Base-by-base conservation (phyloP, 2,888 invertebrate species). In the Globia sparganii region DNA sequence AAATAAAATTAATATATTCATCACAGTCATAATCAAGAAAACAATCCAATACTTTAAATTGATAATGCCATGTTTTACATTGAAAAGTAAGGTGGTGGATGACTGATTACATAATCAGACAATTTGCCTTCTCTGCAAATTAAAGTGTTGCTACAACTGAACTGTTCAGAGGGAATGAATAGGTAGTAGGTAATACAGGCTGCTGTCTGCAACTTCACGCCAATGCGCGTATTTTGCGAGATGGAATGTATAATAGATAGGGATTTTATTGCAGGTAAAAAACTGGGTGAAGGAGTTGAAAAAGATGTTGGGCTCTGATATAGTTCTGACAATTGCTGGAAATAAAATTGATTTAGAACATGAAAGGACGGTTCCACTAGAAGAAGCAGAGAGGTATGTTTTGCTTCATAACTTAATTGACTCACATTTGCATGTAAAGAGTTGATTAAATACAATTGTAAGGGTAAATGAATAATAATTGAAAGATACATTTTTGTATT, bases 261-360 rank as follows among this genome's bases (percentile, higher is more conserved):
- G 13, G 1, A 53, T 56, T 53, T 34, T 31, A 46, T 95, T 96
- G 53, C 89, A 99, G 98, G 99, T 99, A 0, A 99, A 99, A 96
- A 99, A 98, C 93, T 99, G 99, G 99, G 99, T 99, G 43, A 99
- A 99, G 92, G 99, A 99, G 94, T 95, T 99, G 76, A 98, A 98
- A 87, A 99, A 99, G 94, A 99, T 99, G 98, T 97, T 99, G 61
- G 99, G 99, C 6, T 98, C 98, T 78, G 98, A 99, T 89, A 98
- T 99, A 88, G 98, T 98, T 86, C 97, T 99, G 77, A 98, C 98
- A 72, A 99, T 99, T 92, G 99, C 99, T 77, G 99, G 99, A 70
- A 99, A 99, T 95, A 99, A 99, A 97, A 98, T 98, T 92, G 99
- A 99, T 96, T 97, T 99, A 91, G 99, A 99, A 91, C 98, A 98